Base-by-base conservation (phyloP, 2,113 vertebrate genomes). In the Actinemys pallida region DNA sequence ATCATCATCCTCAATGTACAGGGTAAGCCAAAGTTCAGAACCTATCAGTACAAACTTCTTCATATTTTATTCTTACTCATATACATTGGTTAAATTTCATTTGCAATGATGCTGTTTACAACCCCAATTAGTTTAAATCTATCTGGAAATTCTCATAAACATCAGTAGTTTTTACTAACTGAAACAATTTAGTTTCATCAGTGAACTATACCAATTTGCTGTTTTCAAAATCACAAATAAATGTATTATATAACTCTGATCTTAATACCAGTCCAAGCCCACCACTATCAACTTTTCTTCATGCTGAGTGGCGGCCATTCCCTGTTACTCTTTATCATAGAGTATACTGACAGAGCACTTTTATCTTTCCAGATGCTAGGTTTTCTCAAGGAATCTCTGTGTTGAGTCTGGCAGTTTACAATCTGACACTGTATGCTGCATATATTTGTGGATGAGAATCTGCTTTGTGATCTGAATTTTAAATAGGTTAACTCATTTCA, bases 401-500 rank as follows among this genome's bases (percentile, higher is more conserved):
- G 54, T 65, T 29, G 25, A 42, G 22, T 54, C 59, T 88, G 72
- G 81, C 82, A 84, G 31, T 79, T 88, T 59, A 84, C 72, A 56
- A 35, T 72, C 75, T 50, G 79, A 59, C 75, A 81, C 50, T 69
- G 39, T 92, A 20, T 53, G 84, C 54, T 45, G 57, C 57, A 56
- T 3, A 88, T 79, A 92, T 84, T 88, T 88, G 81, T 92, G 75
- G 86, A 81, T 50, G 59, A 84, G 91, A 57, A 57, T 69, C 29
- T 80, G 6, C 42, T 25, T 39, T 84, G 56, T 88, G 86, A 80
- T 62, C 39, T 20, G 81, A 88, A 92, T 92, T 84, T 92, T 92
- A 88, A 92, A 56, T 82, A 88, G 14, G 13, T 49, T 57, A 92
- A 80, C 75, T 82, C 86, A 83, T 84, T 92, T 92, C 81, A 92